phyloP scores from a whole-genome alignment of 2,888 invertebrate genomes.

The Tenthredo notha region DNA sequence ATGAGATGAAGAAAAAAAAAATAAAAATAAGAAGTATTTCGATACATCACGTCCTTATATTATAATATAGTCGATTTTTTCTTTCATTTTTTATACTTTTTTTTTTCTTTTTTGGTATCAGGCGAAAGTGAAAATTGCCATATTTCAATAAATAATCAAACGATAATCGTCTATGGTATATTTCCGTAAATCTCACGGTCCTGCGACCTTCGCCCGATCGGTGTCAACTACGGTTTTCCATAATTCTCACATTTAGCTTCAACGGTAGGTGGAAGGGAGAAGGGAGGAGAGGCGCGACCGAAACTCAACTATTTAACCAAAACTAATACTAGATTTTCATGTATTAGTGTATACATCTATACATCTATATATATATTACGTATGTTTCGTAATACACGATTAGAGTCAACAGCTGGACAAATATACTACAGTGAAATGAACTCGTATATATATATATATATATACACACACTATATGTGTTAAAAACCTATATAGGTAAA shows the following conservation, averaged over 20 bases:
- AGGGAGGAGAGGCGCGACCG: not conserved
- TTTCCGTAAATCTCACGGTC: conserved; percentile 21
- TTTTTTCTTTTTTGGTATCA: not conserved
- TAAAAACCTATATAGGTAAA: not conserved
- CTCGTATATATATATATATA: not conserved
- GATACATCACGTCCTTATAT: not conserved
- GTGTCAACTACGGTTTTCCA: conserved; percentile 65
- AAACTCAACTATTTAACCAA: not conserved
- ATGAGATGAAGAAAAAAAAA: not conserved
- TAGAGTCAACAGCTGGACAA: not conserved
- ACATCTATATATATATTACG: not conserved
- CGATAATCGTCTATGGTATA: not conserved
- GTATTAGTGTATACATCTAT: not conserved
- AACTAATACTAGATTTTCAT: not conserved
- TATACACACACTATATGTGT: not conserved
- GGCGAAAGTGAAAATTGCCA: not conserved
- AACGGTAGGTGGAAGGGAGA: not conserved
- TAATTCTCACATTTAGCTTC: conserved; percentile 71
- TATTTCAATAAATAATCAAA: not conserved
- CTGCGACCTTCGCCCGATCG: conserved; percentile 40
- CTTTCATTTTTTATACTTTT: no score
- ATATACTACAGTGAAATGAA: not conserved
- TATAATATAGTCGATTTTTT: no score
- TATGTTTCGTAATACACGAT: not conserved
- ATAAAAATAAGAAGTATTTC: not conserved